A percentile compares a stretch with the other conserved stretches of the same genome.
Evolutionary conservation across 2,113 vertebrate genomes (phyloP).

Genomic region (Vicugna pacos): DNA sequence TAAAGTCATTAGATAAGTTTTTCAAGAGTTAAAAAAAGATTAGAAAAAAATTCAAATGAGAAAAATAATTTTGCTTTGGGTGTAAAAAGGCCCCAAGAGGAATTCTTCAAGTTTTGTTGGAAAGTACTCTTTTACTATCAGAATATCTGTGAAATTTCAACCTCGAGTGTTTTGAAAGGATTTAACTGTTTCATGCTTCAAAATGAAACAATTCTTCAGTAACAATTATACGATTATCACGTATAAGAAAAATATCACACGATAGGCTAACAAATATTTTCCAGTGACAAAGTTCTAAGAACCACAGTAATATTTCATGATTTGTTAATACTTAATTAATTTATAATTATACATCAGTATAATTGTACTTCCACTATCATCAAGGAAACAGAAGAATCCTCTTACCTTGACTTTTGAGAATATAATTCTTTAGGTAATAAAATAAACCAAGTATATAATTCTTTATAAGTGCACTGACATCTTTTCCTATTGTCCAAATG

Average conservation of each 20-base stretch:
- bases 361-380: background rate
- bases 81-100: conserved; percentile 73
- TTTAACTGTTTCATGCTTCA: conserved; percentile 70
- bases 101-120: conserved; percentile 69
- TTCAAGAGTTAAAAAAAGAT: conserved; percentile 82
- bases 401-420: background rate
- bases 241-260: background rate
- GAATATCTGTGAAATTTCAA: conserved; percentile 72
- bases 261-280: background rate
- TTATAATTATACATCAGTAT: background rate
- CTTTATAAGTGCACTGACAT: background rate
- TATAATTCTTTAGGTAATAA: background rate
- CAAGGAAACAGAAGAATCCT: background rate
- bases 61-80: conserved; percentile 84
- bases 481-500: background rate
- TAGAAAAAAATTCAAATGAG: conserved; percentile 80
- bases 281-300: background rate
- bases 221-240: background rate
- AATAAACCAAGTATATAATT: conserved; percentile 10
- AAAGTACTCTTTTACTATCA: conserved; percentile 64
- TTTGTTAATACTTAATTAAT: conserved; percentile 40
- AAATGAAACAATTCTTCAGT: conserved; percentile 6
- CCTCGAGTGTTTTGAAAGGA: conserved; percentile 54
- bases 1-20: conserved; percentile 81
- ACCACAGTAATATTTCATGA: conserved; percentile 21